phyloP scores from a whole-genome alignment of 2,888 invertebrate species.

The Steinernema scapterisci region DNA sequence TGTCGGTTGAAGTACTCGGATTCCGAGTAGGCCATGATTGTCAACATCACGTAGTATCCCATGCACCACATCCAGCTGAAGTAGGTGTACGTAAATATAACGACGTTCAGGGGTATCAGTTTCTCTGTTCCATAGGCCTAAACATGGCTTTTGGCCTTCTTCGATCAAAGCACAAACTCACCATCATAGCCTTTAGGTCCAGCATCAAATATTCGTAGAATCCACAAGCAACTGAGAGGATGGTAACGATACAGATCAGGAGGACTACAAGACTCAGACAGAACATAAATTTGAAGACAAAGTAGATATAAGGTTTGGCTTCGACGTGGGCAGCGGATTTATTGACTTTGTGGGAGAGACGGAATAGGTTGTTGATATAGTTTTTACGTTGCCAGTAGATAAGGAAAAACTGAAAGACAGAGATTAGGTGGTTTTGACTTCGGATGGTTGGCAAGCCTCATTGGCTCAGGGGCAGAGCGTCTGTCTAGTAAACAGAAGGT shows the following conservation, averaged over 20 bases:
- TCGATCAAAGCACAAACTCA: neutral
- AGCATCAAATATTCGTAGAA: conserved; percentile 9
- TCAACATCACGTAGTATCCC: neutral
- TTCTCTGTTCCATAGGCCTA: conserved; percentile 17
- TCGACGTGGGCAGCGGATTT: conserved; percentile 32
- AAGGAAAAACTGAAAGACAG: conserved; percentile 7
- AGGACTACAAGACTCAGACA: neutral
- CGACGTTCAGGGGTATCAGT: neutral
- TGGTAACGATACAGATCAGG: neutral
- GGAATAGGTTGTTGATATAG: conserved; percentile 28
- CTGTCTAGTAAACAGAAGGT: conserved; percentile 59
- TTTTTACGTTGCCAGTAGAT: conserved; percentile 38
- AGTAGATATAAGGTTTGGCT: conserved; percentile 1
- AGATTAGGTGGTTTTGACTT: too few species aligned
- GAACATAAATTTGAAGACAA: conserved; percentile 17
- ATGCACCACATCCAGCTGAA: conserved; percentile 21
- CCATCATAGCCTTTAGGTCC: neutral
- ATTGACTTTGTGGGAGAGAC: conserved; percentile 18
- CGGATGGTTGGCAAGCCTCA: conserved; percentile 38
- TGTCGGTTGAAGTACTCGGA: conserved; percentile 13
- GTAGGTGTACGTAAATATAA: neutral
- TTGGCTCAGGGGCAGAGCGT: conserved; percentile 57
- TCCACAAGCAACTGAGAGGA: neutral
- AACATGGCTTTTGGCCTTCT: neutral
- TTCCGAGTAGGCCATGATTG: neutral